Evolutionary conservation across 2,888 invertebrate genomes (phyloP).

Genomic region (Endotricha flammealis): DNA sequence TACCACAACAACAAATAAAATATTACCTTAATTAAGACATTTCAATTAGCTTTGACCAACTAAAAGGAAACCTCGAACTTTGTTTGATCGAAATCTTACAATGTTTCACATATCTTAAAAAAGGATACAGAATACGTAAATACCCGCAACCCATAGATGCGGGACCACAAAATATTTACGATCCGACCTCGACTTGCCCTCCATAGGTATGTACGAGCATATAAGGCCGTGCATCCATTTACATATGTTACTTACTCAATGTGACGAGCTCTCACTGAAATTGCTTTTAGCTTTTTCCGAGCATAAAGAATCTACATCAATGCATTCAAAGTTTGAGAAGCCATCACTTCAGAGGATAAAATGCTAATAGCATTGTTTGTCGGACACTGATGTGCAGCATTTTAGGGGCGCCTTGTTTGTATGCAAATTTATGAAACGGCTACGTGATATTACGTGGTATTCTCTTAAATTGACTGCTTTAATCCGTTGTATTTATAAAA

Average conservation of each 20-base stretch:
- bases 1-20: no score
- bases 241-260: constrained; percentile 33
- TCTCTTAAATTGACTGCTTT: no score
- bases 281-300: constrained; percentile 42
- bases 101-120: no score
- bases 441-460: no score
- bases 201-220: not conserved
- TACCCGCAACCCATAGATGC: constrained; percentile 13
- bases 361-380: constrained; percentile 7
- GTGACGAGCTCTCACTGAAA: constrained; percentile 45
- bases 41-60: no score
- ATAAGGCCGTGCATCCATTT: constrained; percentile 31
- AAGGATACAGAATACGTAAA: no score
- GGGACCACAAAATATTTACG: constrained; percentile 20
- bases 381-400: not conserved
- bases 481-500: no score
- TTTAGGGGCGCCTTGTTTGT: no score
- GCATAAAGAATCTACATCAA: constrained; percentile 29
- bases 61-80: no score
- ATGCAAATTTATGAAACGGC: no score
- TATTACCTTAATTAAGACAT: no score
- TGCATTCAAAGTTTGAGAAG: constrained; percentile 26
- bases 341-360: constrained; percentile 11
- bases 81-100: no score
- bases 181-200: constrained; percentile 5